These are phyloP conservation scores for Rhagophthalmus giganteus DNA, from an alignment of 2,888 invertebrate genomes.

Conservation along the genomic window DNA sequence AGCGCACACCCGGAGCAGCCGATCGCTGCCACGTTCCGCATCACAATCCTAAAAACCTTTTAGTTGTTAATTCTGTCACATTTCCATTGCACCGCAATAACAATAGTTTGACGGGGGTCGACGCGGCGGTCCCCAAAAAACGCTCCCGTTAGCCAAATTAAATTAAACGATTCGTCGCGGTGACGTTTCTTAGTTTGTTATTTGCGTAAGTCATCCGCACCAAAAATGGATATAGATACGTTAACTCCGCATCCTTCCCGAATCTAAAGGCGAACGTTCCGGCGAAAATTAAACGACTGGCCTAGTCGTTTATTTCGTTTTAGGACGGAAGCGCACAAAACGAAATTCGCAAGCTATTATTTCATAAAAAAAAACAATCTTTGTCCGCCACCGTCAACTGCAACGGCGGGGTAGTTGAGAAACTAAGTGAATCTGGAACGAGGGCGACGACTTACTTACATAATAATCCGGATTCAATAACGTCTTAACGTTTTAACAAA, in stretches of 20 bases:
- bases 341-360: too few species aligned
- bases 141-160: conserved; percentile 14
- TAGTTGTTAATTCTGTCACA: conserved; percentile 36
- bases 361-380: too few species aligned
- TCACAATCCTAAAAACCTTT: conserved; percentile 30
- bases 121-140: conserved; percentile 7
- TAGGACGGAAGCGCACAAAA: too few species aligned
- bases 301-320: too few species aligned
- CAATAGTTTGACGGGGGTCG: conserved; percentile 11
- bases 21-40: conserved; percentile 31
- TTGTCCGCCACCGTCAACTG: conserved; percentile 8
- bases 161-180: conserved; percentile 18
- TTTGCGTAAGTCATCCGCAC: conserved; percentile 1
- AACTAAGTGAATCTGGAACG: conserved; percentile 10
- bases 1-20: conserved; percentile 33
- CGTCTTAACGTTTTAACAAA: conserved; percentile 17
- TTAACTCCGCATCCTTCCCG: too few species aligned
- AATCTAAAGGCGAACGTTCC: too few species aligned
- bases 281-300: too few species aligned
- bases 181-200: conserved; percentile 2
- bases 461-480: conserved; percentile 16
- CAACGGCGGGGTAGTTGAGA: conserved; percentile 7
- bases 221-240: too few species aligned
- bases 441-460: conserved; percentile 14
- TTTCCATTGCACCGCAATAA: conserved; percentile 24